Conservation (phyloP, 2,888 invertebrate genomes). For the Eristalis intricaria region DNA sequence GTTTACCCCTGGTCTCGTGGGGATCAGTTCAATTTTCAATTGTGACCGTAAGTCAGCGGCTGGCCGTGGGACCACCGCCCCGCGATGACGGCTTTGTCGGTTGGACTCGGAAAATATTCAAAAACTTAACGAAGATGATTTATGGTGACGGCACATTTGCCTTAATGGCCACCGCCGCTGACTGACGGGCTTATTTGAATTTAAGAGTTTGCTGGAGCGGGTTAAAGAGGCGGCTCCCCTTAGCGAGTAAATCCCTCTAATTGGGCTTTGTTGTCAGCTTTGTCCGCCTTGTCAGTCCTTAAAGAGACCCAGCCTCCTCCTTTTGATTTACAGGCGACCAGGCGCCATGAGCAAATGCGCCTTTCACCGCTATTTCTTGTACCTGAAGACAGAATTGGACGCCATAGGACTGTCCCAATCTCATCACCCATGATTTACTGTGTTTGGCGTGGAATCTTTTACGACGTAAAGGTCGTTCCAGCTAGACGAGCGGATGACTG, state of each 20-base stretch:
- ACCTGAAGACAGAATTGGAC: no score
- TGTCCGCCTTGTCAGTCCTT: background rate
- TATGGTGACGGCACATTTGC: background rate
- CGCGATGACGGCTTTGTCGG: background rate
- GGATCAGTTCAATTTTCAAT: background rate
- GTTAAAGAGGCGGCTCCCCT: background rate
- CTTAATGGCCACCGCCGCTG: no score
- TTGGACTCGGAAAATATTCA: background rate
- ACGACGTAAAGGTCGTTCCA: background rate
- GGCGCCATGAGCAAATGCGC: background rate
- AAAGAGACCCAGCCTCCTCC: background rate
- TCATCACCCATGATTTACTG: background rate
- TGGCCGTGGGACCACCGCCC: background rate
- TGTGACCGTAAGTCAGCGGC: background rate
- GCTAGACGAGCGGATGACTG: background rate
- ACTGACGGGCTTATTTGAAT: background rate
- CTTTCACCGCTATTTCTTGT: background rate
- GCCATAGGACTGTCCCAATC: background rate
- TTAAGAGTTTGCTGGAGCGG: background rate
- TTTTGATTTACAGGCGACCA: background rate
- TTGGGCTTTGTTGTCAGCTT: background rate
- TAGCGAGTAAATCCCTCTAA: background rate
- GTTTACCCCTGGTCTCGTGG: slow-evolving; percentile 17
- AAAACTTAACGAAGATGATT: background rate
- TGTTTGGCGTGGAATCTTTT: background rate